Conservation (phyloP, 2,113 vertebrate species). For the Campylorhamphus procurvoides region DNA sequence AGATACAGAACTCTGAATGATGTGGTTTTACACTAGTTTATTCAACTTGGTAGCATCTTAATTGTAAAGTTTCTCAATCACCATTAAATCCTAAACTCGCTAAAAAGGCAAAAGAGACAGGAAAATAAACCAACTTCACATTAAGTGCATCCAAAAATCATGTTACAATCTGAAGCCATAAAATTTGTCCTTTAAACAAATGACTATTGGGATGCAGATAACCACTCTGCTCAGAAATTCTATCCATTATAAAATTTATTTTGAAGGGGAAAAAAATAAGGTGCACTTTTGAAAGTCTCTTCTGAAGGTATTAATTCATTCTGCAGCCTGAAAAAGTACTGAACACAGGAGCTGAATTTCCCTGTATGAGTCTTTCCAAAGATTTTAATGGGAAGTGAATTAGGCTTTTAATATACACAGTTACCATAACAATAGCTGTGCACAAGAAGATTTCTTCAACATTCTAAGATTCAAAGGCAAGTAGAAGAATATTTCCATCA, state of each 20-base stretch:
- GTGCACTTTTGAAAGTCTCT: not conserved
- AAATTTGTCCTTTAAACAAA: not conserved
- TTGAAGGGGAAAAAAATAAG: not conserved
- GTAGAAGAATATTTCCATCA: not conserved
- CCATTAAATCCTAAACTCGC: not conserved
- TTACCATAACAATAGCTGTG: constrained; percentile 58
- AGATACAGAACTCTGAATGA: not conserved
- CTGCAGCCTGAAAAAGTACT: not conserved
- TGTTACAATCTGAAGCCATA: not conserved
- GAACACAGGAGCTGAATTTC: not conserved
- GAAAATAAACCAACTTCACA: not conserved
- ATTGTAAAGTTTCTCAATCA: not conserved
- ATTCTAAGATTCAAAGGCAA: not conserved
- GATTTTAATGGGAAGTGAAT: constrained; percentile 32
- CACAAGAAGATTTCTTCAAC: constrained; percentile 21
- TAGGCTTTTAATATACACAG: constrained; percentile 52
- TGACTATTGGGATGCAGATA: not conserved
- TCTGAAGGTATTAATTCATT: not conserved
- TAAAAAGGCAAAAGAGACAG: not conserved
- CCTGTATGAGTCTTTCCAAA: not conserved
- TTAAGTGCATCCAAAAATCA: not conserved
- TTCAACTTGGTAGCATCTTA: not conserved
- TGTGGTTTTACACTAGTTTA: not conserved
- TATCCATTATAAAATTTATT: not conserved
- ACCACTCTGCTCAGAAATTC: not conserved